Percentiles rank a stretch among this genome's conserved stretches.
These are phyloP conservation scores for Marronus borbonicus DNA, from an alignment of 2,888 invertebrate species.

Conservation along the genomic window DNA sequence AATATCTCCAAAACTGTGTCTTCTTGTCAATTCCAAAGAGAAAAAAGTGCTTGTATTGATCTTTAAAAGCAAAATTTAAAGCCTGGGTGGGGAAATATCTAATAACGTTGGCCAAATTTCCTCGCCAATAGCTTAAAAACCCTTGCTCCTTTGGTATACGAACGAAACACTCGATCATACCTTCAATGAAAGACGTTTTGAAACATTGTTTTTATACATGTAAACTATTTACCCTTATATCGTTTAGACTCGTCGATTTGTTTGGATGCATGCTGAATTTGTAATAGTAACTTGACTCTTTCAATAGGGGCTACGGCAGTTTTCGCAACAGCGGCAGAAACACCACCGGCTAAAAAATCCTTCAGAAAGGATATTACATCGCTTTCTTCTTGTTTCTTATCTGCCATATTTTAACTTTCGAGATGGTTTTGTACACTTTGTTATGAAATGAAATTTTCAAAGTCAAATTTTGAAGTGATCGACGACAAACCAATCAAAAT, in stretches of 20 bases:
- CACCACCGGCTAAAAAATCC: slow-evolving; percentile 93
- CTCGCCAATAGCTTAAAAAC: slow-evolving; percentile 89
- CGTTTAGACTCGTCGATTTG: slow-evolving; percentile 88
- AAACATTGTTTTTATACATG: neutral
- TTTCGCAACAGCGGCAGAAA: slow-evolving; percentile 94
- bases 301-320: slow-evolving; percentile 97
- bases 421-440: neutral
- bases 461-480: slow-evolving; percentile 34
- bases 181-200: slow-evolving; percentile 61
- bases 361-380: slow-evolving; percentile 90
- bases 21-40: slow-evolving; percentile 90
- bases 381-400: neutral
- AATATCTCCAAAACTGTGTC: slow-evolving; percentile 90
- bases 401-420: slow-evolving; percentile 14
- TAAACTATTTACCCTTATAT: slow-evolving; percentile 78
- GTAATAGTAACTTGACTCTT: slow-evolving; percentile 93
- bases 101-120: slow-evolving; percentile 95
- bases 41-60: slow-evolving; percentile 92
- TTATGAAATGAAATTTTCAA: slow-evolving; percentile 7
- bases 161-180: slow-evolving; percentile 87
- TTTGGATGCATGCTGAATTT: slow-evolving; percentile 95
- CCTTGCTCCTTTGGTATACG: slow-evolving; percentile 93
- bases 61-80: slow-evolving; percentile 96
- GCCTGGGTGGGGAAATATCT: slow-evolving; percentile 96
- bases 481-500: slow-evolving; percentile 25